Evolutionary conservation across 1,140 invertebrate species (phyloP), one percentile per base, ranked within the genome.

Genomic region (Protaetia brevitarsis): DNA sequence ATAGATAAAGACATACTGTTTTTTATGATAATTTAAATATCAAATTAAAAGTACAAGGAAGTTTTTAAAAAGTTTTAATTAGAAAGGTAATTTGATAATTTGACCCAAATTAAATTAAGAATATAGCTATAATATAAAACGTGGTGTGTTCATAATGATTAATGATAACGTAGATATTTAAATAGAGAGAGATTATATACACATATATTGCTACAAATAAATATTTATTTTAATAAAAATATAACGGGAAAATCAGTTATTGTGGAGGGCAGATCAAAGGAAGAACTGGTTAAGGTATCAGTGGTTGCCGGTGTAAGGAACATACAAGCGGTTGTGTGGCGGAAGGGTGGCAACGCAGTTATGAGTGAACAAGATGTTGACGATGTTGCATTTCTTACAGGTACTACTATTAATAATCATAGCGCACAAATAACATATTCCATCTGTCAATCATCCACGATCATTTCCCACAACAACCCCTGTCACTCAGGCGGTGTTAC

Each of bases 341-440:
- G 77, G 67, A 73, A 77, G 26, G 72, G 72, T 61, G 69, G 69
- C 31, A 66, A 45, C 66, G n/a, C 41, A 45, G 76, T 76, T 68
- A 91, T 90, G 88, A 90, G 89, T 79, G 92, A 95, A 76, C 91
- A 92, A 78, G 93, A 96, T 85, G 87, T 95, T 72, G 93, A 95
- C 79, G 93, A 96, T 83, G 92, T 94, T 73, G 92, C 93, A 30
- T 95, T 95, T 82, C 82, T 95, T 76, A 94, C 93, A 84, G 93
- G 92, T 92, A 80, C 74, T 74, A 11, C 56, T 27, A 56, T 56
- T 23, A 58, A 28, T 30, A 71, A 72, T 74, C 65, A 73, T 69
- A 66, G 64, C 66, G 71, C 71, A 67, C 70, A 76, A 73, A 73
- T 76, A 69, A 76, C 72, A 65, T 70, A 75, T 67, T 74, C 74